Base-by-base conservation (phyloP, 2,888 invertebrate genomes). In the Taenaris catops region DNA sequence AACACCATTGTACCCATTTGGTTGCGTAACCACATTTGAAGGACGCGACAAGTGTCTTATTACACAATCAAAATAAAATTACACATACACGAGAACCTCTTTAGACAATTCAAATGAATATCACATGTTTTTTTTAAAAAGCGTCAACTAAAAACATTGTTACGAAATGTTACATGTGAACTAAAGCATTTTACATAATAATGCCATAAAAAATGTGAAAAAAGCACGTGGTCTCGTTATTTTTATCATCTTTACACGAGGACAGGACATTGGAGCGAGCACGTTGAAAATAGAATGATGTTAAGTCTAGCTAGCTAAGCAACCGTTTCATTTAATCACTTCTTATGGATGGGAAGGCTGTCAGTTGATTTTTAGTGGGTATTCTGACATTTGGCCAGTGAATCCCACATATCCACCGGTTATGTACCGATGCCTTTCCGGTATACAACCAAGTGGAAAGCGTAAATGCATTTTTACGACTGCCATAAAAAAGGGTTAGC, bases 11-110 rank as follows among this genome's bases (percentile, higher is more conserved):
- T n/a, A n/a, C n/a, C n/a, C n/a, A n/a, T 19, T 19, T n/a, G 46
- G 44, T 54, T 49, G 50, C 52, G 55, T 42, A 45, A 53, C 41
- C 45, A 28, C 32, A 37, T 55, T 58, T 51, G 55, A 57, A 64
- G 58, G 60, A 58, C 63, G 54, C 44, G 48, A 43, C 62, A 58
- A 63, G 63, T 68, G 60, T 63, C 53, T 55, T 58, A 63, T 58
- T 55, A 57, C 50, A 57, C 50, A 61, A 62, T 51, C 47, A 46
- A 46, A 45, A 39, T 46, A 45, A 37, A 37, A 49, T 53, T 48
- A 50, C 35, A 41, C 34, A 58, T 55, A 53, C 53, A 47, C 36
- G 41, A 51, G 44, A 46, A 44, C 38, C 41, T 44, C 34, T 45
- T 46, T 45, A 43, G 40, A 48, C 37, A 47, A 38, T 18, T 36